phyloP scores from a whole-genome alignment of 2,113 vertebrate species.

The Nothobranchius kuhntae region DNA sequence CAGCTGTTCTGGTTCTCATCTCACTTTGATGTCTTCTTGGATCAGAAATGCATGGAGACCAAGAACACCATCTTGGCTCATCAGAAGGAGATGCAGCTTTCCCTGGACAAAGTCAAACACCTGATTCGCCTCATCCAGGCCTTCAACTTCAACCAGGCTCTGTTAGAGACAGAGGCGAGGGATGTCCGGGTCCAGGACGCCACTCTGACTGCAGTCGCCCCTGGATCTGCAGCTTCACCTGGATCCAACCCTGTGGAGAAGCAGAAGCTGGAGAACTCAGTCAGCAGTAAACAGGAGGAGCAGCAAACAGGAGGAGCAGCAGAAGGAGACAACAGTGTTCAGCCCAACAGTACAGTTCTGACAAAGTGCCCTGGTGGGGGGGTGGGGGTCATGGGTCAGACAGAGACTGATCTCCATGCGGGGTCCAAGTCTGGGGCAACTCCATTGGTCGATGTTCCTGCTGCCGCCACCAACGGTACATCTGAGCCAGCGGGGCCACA shows the following conservation, averaged over 20 bases:
- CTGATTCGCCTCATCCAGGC: constrained; percentile 96
- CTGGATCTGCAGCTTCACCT: constrained; percentile 11
- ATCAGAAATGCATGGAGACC: constrained; percentile 99
- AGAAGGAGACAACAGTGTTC: not conserved
- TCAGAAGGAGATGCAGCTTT: constrained; percentile 97
- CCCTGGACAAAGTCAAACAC: constrained; percentile 95
- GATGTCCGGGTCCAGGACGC: constrained; percentile 35
- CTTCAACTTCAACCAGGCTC: constrained; percentile 90
- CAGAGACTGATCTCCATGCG: constrained; percentile 1
- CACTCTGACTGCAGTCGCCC: not conserved
- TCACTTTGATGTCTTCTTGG: constrained; percentile 20
- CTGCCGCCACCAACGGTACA: constrained; percentile 74
- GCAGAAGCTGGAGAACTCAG: constrained; percentile 1
- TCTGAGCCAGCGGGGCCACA: constrained; percentile 71
- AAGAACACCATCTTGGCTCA: constrained; percentile 94
- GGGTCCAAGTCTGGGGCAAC: constrained; percentile 26
- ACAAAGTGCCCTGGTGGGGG: not conserved
- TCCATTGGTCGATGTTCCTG: constrained; percentile 9
- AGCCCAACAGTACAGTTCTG: not conserved
- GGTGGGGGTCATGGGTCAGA: constrained; percentile 11
- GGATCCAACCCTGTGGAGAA: constrained; percentile 42
- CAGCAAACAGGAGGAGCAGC: constrained; percentile 5
- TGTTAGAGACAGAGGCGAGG: constrained; percentile 77
- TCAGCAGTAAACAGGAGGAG: constrained; percentile 20
- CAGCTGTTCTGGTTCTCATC: not conserved